A percentile compares a stretch with the other conserved stretches of the same genome.
phyloP scores from a whole-genome alignment of 2,888 invertebrate genomes.

The Thera britannica region DNA sequence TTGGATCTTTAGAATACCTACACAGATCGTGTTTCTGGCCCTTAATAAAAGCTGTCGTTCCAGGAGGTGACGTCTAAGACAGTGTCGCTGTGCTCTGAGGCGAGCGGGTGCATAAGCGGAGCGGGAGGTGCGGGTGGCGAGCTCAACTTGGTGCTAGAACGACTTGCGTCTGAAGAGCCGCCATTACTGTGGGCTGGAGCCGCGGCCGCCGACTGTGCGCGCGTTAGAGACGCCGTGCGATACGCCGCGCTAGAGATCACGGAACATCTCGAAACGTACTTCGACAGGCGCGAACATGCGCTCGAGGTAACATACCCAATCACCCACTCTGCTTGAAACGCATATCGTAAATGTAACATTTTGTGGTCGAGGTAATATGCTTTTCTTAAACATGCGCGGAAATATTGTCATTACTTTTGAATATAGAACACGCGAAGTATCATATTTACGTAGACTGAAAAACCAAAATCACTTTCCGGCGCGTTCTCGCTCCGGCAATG shows the following conservation, averaged over 20 bases:
- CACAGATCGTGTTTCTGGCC: too few species aligned
- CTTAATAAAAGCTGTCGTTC: neutral
- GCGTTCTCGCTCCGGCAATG: too few species aligned
- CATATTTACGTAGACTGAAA: too few species aligned
- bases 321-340: neutral
- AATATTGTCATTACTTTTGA: too few species aligned
- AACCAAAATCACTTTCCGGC: too few species aligned
- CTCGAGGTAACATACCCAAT: conserved; percentile 86
- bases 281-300: conserved; percentile 95
- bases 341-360: too few species aligned
- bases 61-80: conserved; percentile 93
- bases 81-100: conserved; percentile 67
- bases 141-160: conserved; percentile 80
- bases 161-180: conserved; percentile 88
- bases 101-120: conserved; percentile 24
- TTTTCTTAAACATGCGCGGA: too few species aligned
- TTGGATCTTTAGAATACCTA: too few species aligned
- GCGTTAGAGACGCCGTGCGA: conserved; percentile 92
- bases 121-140: conserved; percentile 47
- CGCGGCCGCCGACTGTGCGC: conserved; percentile 88
- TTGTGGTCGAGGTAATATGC: too few species aligned
- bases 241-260: conserved; percentile 96
- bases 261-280: conserved; percentile 97
- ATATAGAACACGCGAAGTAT: too few species aligned
- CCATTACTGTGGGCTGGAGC: conserved; percentile 95